These are phyloP conservation scores for Haemorhous mexicanus DNA, from an alignment of 2,113 vertebrate genomes.

Conservation along the genomic window DNA sequence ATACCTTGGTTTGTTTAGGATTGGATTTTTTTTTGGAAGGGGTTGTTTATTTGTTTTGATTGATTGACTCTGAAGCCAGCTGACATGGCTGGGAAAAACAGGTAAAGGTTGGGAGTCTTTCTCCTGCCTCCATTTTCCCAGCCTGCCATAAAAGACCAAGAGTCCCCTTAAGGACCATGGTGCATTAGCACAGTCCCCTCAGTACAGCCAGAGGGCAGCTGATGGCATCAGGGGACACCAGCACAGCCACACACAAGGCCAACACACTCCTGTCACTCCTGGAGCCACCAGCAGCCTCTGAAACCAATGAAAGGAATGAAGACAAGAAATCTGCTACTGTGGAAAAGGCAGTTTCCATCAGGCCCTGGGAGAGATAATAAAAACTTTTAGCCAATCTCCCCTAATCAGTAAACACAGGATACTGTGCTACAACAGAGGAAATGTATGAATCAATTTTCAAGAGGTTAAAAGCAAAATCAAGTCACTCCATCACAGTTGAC, in stretches of 20 bases:
- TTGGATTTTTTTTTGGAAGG: background rate
- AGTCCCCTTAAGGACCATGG: background rate
- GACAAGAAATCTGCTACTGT: background rate
- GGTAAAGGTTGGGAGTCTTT: accelerated
- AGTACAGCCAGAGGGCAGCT: background rate
- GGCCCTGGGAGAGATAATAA: background rate
- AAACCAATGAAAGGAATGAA: background rate
- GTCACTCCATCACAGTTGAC: background rate
- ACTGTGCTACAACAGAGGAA: background rate
- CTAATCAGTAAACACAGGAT: background rate
- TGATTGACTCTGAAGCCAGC: background rate
- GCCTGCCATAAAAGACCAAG: background rate
- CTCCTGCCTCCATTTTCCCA: background rate
- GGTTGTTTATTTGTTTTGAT: too few species aligned
- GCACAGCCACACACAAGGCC: background rate
- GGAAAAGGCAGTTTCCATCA: background rate
- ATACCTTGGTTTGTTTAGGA: background rate
- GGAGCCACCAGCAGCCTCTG: background rate
- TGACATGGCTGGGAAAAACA: background rate
- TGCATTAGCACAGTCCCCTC: background rate
- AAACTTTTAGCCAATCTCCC: background rate
- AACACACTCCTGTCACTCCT: background rate
- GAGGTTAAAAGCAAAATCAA: background rate
- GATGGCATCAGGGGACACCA: background rate
- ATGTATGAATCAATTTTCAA: background rate